Evolutionary conservation across 1,140 invertebrate genomes (phyloP).

Genomic region (Lepidurus packardi): DNA sequence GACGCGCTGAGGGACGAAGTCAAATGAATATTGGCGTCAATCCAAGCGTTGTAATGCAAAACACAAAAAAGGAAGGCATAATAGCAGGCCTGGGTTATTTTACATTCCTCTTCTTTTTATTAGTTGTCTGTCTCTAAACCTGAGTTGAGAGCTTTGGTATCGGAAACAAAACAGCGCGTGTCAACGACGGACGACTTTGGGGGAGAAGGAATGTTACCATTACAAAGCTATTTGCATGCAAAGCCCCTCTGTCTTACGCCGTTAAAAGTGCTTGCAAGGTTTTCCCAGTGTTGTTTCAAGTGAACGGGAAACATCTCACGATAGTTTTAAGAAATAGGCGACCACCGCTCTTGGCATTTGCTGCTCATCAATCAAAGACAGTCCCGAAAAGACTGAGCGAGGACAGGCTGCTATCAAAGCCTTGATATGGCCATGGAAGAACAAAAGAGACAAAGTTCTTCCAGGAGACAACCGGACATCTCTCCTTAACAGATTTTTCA

Average conservation of each 20-base stretch:
- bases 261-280: not conserved
- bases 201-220: not conserved
- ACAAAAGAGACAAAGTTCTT: not conserved
- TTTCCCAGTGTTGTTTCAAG: not conserved
- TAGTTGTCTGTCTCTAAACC: not conserved
- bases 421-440: not conserved
- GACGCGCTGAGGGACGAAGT: not conserved
- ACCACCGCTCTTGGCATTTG: conserved; percentile 8
- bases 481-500: not conserved
- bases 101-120: not conserved
- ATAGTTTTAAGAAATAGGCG: not conserved
- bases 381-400: not conserved
- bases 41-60: not conserved
- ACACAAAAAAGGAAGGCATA: not conserved
- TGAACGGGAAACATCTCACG: not conserved
- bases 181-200: not conserved
- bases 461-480: not conserved
- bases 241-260: not conserved
- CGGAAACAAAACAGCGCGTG: conserved; percentile 8
- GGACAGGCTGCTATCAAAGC: not conserved
- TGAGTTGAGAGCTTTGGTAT: conserved; percentile 1
- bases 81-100: not conserved
- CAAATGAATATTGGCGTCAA: not conserved
- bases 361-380: not conserved
- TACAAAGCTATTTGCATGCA: conserved; percentile 13